A percentile compares a stretch with the other conserved stretches of the same genome.
These are phyloP conservation scores for Mnemiopsis leidyi DNA, from an alignment of 37 sponge, comb jelly and placozoan species.

Conservation along the genomic window DNA sequence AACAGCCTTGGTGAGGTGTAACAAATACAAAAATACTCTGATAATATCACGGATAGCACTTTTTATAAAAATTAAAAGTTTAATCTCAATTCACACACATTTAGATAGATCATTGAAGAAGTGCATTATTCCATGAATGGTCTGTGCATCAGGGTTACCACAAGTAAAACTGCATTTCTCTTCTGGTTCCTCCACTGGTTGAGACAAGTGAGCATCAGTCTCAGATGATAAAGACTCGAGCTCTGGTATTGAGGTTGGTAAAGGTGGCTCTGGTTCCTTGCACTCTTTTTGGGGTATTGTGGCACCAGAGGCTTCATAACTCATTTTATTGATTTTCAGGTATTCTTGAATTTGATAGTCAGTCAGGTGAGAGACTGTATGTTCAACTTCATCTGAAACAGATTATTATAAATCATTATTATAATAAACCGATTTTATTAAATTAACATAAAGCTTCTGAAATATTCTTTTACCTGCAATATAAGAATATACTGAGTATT, in stretches of 20 bases:
- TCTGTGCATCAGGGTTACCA: conserved; percentile 59
- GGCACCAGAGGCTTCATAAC: neutral
- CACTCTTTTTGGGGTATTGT: neutral
- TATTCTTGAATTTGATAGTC: conserved; percentile 24
- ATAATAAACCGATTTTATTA: no score
- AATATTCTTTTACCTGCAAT: no score
- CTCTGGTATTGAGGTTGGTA: no score
- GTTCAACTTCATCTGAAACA: conserved; percentile 43
- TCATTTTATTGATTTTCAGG: neutral
- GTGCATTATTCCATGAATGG: conserved; percentile 58
- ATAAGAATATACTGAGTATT: no score
- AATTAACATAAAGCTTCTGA: no score
- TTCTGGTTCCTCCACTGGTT: no score
- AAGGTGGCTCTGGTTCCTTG: neutral
- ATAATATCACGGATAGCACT: no score
- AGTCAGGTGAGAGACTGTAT: neutral
- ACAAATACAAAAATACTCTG: no score
- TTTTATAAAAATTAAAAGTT: neutral
- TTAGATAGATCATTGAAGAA: conserved; percentile 56
- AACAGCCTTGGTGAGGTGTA: no score
- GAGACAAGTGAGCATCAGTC: no score
- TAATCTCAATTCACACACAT: neutral
- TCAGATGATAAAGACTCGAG: no score
- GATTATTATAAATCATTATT: no score
- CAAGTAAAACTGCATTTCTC: neutral